phyloP scores from a whole-genome alignment of 2,797 vertebrate genomes.

The Tapirus indicus region DNA sequence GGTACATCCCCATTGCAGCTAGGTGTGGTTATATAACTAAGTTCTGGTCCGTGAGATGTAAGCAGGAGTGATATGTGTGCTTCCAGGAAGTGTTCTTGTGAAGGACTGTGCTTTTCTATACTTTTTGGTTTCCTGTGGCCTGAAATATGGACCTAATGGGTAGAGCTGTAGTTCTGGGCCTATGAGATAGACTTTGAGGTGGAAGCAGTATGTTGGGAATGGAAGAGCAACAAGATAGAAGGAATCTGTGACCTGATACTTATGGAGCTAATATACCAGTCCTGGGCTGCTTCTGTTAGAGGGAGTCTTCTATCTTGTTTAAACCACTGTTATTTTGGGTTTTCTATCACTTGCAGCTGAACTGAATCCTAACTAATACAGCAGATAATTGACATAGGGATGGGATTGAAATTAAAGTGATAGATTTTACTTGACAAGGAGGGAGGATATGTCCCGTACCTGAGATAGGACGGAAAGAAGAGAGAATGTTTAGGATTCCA shows the following conservation, averaged over 20 bases:
- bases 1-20: not conserved
- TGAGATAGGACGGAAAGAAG: not conserved
- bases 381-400: not conserved
- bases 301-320: not conserved
- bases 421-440: not conserved
- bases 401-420: not conserved
- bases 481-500: not conserved
- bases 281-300: not conserved
- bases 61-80: not conserved
- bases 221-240: not conserved
- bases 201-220: not conserved
- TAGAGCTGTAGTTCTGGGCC: not conserved
- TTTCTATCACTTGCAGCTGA: not conserved
- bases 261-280: not conserved
- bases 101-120: not conserved
- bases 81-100: not conserved
- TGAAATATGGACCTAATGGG: not conserved
- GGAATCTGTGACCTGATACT: not conserved
- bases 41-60: not conserved
- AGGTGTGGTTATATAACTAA: not conserved
- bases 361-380: not conserved
- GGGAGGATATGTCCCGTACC: not conserved
- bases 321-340: not conserved
- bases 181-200: constrained; percentile 7
- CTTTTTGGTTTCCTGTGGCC: not conserved